These are phyloP conservation scores for Lumbricus terrestris DNA, from an alignment of 2,888 invertebrate genomes.

Conservation along the genomic window DNA sequence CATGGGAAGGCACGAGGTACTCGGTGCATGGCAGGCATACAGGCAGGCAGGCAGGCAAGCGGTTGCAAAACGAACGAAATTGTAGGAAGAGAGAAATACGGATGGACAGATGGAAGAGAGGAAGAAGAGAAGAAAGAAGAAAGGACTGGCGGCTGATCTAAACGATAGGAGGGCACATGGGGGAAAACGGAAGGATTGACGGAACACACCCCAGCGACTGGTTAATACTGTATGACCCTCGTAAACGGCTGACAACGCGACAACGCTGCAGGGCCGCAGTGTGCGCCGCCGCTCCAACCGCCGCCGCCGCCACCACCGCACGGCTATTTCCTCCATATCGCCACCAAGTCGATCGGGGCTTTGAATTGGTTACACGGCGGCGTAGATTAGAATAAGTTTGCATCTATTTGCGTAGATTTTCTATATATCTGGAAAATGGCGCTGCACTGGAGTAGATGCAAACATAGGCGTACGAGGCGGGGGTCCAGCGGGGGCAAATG, in stretches of 20 bases:
- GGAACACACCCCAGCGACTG: not conserved
- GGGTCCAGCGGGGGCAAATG: no score
- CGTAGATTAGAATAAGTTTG: not conserved
- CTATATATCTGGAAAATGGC: not conserved
- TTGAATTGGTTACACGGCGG: not conserved
- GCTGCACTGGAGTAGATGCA: not conserved
- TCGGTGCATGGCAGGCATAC: no score
- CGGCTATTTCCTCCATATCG: not conserved
- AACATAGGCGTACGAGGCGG: no score
- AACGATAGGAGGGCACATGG: not conserved
- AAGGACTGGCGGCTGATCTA: not conserved
- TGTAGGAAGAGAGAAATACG: not conserved
- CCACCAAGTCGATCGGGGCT: not conserved
- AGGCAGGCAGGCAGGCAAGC: not conserved
- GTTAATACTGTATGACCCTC: not conserved
- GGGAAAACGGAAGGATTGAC: not conserved
- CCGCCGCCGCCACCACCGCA: not conserved
- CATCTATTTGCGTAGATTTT: not conserved
- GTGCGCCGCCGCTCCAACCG: no score
- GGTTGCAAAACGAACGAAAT: not conserved
- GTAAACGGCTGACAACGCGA: constrained; percentile 3
- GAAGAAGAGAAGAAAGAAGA: not conserved
- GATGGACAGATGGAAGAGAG: not conserved
- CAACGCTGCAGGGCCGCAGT: not conserved
- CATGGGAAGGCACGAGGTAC: no score